phyloP scores from a whole-genome alignment of 2,797 vertebrate species.

The Chelon auratus region DNA sequence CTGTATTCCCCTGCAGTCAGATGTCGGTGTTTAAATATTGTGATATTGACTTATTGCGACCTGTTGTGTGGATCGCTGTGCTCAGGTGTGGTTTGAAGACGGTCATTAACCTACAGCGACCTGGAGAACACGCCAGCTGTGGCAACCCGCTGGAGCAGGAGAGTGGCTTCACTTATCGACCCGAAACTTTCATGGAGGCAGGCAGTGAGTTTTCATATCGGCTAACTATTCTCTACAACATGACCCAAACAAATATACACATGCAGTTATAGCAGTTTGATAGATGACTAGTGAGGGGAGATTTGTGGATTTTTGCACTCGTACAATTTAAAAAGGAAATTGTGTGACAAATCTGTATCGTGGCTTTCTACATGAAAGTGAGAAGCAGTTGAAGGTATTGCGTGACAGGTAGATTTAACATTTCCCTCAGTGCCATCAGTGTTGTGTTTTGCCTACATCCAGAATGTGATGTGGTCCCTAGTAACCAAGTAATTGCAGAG shows the following conservation, averaged over 20 bases:
- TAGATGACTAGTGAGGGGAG: no score
- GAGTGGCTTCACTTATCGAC: constrained; percentile 95
- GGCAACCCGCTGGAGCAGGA: constrained; percentile 93
- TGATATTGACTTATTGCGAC: not conserved
- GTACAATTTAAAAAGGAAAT: no score
- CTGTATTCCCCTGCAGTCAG: no score
- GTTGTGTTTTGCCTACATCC: constrained; percentile 23
- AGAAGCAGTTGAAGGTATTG: not conserved
- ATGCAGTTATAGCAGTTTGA: not conserved
- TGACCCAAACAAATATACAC: not conserved
- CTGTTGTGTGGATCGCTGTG: constrained; percentile 33
- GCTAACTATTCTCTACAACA: not conserved
- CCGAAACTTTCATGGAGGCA: constrained; percentile 96
- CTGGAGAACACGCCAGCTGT: constrained; percentile 97
- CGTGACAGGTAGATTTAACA: not conserved
- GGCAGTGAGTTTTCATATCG: constrained; percentile 88
- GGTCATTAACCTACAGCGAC: constrained; percentile 96
- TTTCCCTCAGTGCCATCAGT: constrained; percentile 1
- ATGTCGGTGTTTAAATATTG: not conserved
- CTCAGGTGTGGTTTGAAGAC: constrained; percentile 92
- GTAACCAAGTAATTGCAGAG: constrained; percentile 33
- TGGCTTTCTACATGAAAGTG: not conserved
- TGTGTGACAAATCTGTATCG: not conserved
- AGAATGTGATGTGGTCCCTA: constrained; percentile 5
- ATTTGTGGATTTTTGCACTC: no score